A percentile compares a stretch with the other conserved stretches of the same genome.
Conservation (phyloP, 2,113 vertebrate species). For the Dendrocopos noguchii region DNA sequence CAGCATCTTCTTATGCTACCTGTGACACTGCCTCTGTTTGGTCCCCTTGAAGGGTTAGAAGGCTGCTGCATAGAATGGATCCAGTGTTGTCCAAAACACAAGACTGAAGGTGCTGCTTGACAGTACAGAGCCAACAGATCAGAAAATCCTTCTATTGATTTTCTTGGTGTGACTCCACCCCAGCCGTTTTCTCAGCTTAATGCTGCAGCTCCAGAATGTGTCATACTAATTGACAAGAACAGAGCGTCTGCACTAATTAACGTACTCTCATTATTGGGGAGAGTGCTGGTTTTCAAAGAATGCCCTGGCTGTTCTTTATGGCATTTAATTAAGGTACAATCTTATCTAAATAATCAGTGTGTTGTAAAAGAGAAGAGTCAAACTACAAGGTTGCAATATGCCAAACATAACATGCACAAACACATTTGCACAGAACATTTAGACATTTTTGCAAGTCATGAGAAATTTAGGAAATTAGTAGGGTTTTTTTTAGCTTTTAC, state of each 20-base stretch:
- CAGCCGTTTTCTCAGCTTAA: constrained; percentile 35
- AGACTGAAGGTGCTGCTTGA: background rate
- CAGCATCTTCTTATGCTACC: background rate
- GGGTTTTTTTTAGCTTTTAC: constrained; percentile 55
- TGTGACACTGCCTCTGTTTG: background rate
- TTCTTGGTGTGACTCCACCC: constrained; percentile 29
- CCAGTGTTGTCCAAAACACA: background rate
- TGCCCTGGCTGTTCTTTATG: constrained; percentile 39
- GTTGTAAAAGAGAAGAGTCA: constrained; percentile 35
- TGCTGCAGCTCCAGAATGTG: constrained; percentile 22
- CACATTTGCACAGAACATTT: constrained; percentile 28
- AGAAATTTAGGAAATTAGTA: constrained; percentile 75
- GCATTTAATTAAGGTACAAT: constrained; percentile 59
- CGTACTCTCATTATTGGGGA: background rate
- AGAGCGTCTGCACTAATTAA: constrained; percentile 66
- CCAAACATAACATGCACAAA: constrained; percentile 10
- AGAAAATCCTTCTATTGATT: constrained; percentile 7
- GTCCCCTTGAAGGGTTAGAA: background rate
- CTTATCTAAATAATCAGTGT: constrained; percentile 58
- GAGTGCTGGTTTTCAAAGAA: constrained; percentile 4
- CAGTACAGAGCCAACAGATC: background rate
- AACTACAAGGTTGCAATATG: background rate
- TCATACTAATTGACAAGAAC: constrained; percentile 55
- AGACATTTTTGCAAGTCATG: constrained; percentile 60
- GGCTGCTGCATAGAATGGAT: background rate